These are phyloP conservation scores for Drosophila sechellia DNA, from an alignment of 1,140 invertebrate genomes.

Conservation along the genomic window DNA sequence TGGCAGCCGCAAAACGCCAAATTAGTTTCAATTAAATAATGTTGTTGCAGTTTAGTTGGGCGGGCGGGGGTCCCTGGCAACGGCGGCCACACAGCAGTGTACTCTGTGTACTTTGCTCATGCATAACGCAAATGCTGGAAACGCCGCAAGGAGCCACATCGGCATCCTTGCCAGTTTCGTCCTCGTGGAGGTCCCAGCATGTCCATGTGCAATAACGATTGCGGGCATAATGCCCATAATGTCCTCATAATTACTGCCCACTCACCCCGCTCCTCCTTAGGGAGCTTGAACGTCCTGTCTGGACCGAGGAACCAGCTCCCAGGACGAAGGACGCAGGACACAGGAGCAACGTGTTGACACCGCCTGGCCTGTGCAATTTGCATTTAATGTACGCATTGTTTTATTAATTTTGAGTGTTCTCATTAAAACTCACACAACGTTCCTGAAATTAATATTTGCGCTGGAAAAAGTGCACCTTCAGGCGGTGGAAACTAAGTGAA, in stretches of 20 bases:
- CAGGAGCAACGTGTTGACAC: conserved; percentile 44
- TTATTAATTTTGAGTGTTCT: conserved; percentile 78
- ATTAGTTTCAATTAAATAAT: conserved; percentile 84
- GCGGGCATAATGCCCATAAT: conserved; percentile 77
- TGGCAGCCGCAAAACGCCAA: conserved; percentile 71
- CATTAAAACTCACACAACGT: conserved; percentile 72
- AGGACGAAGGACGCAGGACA: neutral
- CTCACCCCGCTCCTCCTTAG: neutral
- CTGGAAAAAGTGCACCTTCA: conserved; percentile 15
- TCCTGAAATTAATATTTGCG: conserved; percentile 72
- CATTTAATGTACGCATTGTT: conserved; percentile 81
- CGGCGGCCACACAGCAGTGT: conserved; percentile 9
- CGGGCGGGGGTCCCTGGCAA: neutral
- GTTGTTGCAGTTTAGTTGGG: conserved; percentile 69
- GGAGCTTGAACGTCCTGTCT: conserved; percentile 21
- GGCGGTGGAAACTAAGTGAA: conserved; percentile 1
- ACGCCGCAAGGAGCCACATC: conserved; percentile 56
- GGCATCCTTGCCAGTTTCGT: conserved; percentile 35
- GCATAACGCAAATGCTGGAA: conserved; percentile 73
- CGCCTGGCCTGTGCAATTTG: conserved; percentile 64
- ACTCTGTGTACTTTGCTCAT: conserved; percentile 48
- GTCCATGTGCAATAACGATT: conserved; percentile 82
- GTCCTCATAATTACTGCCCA: conserved; percentile 77
- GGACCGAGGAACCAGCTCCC: neutral
- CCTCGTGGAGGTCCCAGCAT: conserved; percentile 59